Evolutionary conservation across 2,113 vertebrate species (phyloP).

Genomic region (Erythrocercus mccallii): DNA sequence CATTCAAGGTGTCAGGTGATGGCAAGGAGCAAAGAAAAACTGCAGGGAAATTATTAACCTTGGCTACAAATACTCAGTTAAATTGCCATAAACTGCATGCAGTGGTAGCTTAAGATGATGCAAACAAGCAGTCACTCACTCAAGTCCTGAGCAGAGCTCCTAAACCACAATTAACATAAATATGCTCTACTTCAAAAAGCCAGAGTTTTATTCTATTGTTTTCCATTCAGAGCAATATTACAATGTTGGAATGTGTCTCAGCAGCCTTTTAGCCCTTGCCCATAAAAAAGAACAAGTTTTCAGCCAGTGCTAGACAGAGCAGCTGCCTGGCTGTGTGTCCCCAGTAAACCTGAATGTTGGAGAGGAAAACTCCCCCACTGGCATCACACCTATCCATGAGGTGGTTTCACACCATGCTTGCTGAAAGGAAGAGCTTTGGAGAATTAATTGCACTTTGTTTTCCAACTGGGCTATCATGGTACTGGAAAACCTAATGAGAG

Average conservation of each 20-base stretch:
- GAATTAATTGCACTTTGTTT: background rate
- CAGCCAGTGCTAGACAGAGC: background rate
- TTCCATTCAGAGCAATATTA: background rate
- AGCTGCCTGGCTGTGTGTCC: background rate
- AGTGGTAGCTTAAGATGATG: background rate
- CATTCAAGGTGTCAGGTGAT: constrained; percentile 33
- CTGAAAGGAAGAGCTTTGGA: background rate
- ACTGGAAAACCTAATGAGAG: background rate
- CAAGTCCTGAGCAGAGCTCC: background rate
- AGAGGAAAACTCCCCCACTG: background rate
- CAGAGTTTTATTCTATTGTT: background rate
- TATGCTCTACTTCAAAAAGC: background rate
- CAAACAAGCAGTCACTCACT: constrained; percentile 22
- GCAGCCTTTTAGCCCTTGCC: background rate
- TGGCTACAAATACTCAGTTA: constrained; percentile 45
- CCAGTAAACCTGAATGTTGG: background rate
- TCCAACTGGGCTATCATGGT: background rate
- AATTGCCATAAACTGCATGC: constrained; percentile 4
- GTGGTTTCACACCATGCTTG: background rate
- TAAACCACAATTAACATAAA: constrained; percentile 17
- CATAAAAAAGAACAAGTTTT: background rate
- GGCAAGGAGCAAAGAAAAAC: constrained; percentile 50
- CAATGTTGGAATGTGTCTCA: background rate
- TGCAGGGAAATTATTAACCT: constrained; percentile 28
- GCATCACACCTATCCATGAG: background rate